Conservation (phyloP, 2,888 invertebrate genomes). For the Lumbricus terrestris region DNA sequence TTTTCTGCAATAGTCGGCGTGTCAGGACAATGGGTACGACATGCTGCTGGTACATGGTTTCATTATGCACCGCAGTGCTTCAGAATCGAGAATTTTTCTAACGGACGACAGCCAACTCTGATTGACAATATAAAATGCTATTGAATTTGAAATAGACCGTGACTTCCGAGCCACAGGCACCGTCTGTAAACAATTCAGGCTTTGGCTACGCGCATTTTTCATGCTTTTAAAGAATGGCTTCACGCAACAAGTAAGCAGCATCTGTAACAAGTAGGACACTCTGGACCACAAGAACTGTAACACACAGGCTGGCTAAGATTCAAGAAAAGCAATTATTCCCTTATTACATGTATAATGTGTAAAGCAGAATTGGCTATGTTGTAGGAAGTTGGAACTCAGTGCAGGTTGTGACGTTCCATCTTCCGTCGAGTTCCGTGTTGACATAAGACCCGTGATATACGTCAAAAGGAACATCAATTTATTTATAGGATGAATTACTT, state of each 20-base stretch:
- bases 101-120: neutral
- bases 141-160: neutral
- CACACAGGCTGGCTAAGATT: neutral
- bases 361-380: neutral
- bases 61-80: too few relatives aligned
- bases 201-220: neutral
- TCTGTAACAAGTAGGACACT: neutral
- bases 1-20: neutral
- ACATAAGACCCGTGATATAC: neutral
- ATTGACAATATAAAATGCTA: neutral
- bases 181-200: neutral
- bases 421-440: neutral
- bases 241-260: neutral
- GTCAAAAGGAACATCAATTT: neutral
- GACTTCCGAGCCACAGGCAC: neutral
- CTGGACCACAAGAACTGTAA: neutral
- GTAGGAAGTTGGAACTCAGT: too few relatives aligned
- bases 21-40: neutral
- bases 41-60: too few relatives aligned
- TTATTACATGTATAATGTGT: neutral
- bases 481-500: neutral
- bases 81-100: too few relatives aligned
- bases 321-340: neutral
- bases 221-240: neutral
- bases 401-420: neutral